phyloP scores from a whole-genome alignment of 2,888 invertebrate species.

The Penaeus monodon region DNA sequence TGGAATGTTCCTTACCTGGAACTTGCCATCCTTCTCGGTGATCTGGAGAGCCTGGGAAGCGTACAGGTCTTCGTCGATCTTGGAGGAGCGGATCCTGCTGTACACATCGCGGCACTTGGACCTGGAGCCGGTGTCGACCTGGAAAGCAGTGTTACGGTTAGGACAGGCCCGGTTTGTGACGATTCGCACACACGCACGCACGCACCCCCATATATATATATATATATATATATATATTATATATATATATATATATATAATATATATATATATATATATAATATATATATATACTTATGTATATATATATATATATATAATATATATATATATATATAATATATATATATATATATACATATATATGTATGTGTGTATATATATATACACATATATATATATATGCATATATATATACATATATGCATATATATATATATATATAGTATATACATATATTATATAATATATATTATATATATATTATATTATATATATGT shows the following conservation, averaged over 20 bases:
- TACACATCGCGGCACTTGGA: conserved; percentile 56
- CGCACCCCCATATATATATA: conserved; percentile 5
- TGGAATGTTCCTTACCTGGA: conserved; percentile 43
- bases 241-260: not conserved
- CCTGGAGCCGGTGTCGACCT: conserved; percentile 52
- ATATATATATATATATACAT: conserved; percentile 11
- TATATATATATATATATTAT: too few species aligned
- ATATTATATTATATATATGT: too few species aligned
- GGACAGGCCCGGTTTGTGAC: not conserved
- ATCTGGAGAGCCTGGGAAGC: conserved; percentile 63
- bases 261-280: not conserved
- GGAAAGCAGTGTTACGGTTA: not conserved
- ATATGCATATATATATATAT: too few species aligned
- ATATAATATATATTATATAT: too few species aligned
- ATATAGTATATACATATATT: too few species aligned
- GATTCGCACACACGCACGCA: not conserved
- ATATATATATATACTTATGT: too few species aligned
- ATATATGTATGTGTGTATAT: not conserved
- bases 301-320: conserved; percentile 2
- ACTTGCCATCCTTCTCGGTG: conserved; percentile 64
- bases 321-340: not conserved
- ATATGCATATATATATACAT: too few species aligned
- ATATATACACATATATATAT: too few species aligned
- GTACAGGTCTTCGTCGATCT: conserved; percentile 61
- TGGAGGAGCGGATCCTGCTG: conserved; percentile 58